A percentile compares a stretch with the other conserved stretches of the same genome.
Evolutionary conservation across 1,140 invertebrate genomes (phyloP).

Genomic region (Micrasema longulum): DNA sequence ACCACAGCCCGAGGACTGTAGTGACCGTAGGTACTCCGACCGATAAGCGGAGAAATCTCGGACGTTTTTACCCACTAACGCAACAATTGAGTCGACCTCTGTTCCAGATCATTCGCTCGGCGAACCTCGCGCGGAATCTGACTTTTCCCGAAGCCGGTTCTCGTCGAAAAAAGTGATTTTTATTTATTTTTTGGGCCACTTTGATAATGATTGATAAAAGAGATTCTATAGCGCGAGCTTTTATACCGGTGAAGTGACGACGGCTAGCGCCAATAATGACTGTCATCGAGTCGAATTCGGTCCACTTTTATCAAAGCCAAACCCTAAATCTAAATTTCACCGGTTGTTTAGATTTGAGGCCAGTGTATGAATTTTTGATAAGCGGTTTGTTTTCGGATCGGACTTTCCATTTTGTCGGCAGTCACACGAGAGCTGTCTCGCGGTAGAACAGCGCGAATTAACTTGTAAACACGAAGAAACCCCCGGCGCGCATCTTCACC

Average conservation of each 20-base stretch:
- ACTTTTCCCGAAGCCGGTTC: conserved; percentile 13
- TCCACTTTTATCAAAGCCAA: background rate
- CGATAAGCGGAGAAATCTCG: conserved; percentile 15
- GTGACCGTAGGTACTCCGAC: too few relatives aligned
- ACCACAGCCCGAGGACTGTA: conserved; percentile 5
- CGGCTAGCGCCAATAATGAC: background rate
- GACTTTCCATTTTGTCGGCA: conserved; percentile 37
- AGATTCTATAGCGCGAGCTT: background rate
- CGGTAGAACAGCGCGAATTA: background rate
- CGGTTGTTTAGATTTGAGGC: conserved; percentile 7
- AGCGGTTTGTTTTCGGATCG: conserved; percentile 9
- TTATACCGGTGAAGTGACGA: conserved; percentile 23
- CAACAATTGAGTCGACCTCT: background rate
- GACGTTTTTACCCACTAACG: background rate
- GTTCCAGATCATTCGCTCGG: conserved; percentile 30
- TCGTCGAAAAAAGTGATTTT: conserved; percentile 8
- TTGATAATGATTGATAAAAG: conserved; percentile 19
- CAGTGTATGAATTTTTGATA: conserved; percentile 24
- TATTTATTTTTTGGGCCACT: conserved; percentile 15
- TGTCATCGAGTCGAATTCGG: conserved; percentile 14
- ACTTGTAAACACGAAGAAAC: conserved; percentile 37
- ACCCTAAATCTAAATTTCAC: conserved; percentile 18
- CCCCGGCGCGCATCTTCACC: conserved; percentile 26
- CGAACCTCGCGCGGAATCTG: background rate
- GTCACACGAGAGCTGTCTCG: conserved; percentile 8